Base-by-base conservation (phyloP, 1,140 invertebrate species). In the Neodiprion virginianus region DNA sequence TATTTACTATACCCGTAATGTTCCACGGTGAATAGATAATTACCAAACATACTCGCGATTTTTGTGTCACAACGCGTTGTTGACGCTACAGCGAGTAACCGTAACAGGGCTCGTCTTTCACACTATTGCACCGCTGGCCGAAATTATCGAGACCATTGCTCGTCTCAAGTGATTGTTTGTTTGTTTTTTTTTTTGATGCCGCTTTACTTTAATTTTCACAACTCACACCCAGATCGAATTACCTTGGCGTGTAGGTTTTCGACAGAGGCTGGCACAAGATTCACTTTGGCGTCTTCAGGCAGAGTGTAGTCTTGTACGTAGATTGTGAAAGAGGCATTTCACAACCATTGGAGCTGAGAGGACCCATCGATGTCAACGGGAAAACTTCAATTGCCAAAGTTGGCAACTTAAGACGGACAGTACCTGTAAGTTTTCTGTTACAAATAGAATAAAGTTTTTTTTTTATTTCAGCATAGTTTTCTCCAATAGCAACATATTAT, bases 241-340 rank as follows among this genome's bases (percentile, higher is more conserved):
- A 72, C 5, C 5, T 40, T 17, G 53, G 53, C 8, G 53, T 89
- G 8, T 84, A 94, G 93, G 86, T 95, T n/a, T 95, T 96, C 82
- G 91, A 93, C 78, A 90, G 90, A 72, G 90, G 92, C 67, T 96
- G 95, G 95, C 95, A 96, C 81, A 96, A 96, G 87, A 87, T 96
- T 8, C 93, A 95, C 81, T 90, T 95, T 74, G 93, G 93, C 4
- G 90, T 95, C 2, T 92, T 90, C 72, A 89, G 91, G 74, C 90
- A 94, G 71, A 89, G 90, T 47, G 91, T 94, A 0, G 83, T 92
- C 12, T 83, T 95, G 3, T 94, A 94, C 77, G 86, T 95, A 0
- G 95, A 96, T 81, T 96, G 95, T 79, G 86, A 90, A 71, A 84
- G 86, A 80, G 78, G 81, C 48, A 88, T 81, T 12, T 85, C 84